Percentiles rank a stretch among this genome's conserved stretches.
These are phyloP conservation scores for Phylloscopus trochiloides DNA, from an alignment of 2,113 vertebrate genomes.

Conservation along the genomic window DNA sequence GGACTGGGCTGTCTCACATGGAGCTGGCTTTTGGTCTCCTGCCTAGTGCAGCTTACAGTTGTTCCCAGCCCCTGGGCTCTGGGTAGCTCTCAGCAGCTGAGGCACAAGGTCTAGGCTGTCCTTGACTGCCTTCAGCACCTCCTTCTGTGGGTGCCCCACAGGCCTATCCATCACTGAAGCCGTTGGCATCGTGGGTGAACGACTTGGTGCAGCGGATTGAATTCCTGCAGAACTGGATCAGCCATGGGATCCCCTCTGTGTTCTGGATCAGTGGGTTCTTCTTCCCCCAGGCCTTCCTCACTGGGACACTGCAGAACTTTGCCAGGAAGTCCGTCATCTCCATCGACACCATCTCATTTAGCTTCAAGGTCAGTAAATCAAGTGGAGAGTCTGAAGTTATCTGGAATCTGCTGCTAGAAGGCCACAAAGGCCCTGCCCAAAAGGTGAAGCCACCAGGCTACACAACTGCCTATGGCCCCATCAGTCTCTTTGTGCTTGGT, in stretches of 20 bases:
- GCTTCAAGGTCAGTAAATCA: constrained; percentile 80
- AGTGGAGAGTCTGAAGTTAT: neutral
- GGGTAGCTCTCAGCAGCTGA: neutral
- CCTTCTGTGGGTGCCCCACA: neutral
- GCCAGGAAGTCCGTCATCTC: constrained; percentile 81
- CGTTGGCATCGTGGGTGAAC: constrained; percentile 86
- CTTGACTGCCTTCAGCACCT: neutral
- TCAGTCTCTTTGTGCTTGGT: neutral
- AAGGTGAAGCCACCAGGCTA: neutral
- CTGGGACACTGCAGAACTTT: constrained; percentile 88
- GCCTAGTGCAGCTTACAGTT: neutral
- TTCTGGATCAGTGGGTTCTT: constrained; percentile 95
- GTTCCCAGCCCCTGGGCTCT: neutral
- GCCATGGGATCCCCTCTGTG: constrained; percentile 78
- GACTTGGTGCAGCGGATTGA: constrained; percentile 82
- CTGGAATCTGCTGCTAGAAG: neutral
- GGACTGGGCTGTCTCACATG: neutral
- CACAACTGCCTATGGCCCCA: neutral
- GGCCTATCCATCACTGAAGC: constrained; percentile 90
- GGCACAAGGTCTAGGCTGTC: neutral
- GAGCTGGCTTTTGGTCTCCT: neutral
- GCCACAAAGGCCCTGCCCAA: neutral
- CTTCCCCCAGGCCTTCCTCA: constrained; percentile 92
- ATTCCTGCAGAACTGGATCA: constrained; percentile 85
- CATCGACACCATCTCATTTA: constrained; percentile 86